These are phyloP conservation scores for Crotalus helleri DNA, from an alignment of 2,113 vertebrate genomes.

Conservation along the genomic window DNA sequence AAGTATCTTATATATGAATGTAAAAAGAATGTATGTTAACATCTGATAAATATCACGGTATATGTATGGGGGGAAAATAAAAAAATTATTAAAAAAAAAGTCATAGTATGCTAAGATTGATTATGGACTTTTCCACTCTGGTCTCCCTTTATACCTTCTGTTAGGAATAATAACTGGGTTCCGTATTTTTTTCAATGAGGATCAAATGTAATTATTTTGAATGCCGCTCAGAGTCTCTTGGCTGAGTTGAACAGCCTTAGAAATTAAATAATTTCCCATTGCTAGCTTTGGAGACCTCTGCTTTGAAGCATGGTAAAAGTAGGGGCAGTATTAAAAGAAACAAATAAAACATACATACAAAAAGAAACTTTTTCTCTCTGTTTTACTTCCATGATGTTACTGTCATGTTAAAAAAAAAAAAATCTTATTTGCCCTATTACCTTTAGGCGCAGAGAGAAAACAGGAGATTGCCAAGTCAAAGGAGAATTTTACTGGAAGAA, in stretches of 20 bases:
- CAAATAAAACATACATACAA: neutral
- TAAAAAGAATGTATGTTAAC: too few species aligned
- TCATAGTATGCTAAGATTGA: too few species aligned
- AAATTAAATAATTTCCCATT: too few species aligned
- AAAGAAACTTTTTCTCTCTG: neutral
- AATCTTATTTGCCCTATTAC: neutral
- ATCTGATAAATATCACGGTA: too few species aligned
- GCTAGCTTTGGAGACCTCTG: too few species aligned
- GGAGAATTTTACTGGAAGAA: neutral
- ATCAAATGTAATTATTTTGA: neutral
- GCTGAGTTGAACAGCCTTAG: too few species aligned
- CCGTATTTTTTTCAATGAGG: neutral
- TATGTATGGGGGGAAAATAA: too few species aligned
- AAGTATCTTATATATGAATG: too few species aligned
- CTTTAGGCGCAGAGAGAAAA: neutral
- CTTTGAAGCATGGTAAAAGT: neutral
- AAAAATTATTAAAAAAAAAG: too few species aligned
- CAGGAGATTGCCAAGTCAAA: neutral
- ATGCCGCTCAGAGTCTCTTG: too few species aligned
- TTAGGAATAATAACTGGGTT: neutral
- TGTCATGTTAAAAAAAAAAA: neutral
- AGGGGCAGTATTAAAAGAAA: neutral
- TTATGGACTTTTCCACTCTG: too few species aligned
- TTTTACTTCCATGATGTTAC: neutral
- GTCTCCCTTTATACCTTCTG: too few species aligned